Conservation (phyloP, 2,888 invertebrate genomes). For the Brachynemurus nebulosus region DNA sequence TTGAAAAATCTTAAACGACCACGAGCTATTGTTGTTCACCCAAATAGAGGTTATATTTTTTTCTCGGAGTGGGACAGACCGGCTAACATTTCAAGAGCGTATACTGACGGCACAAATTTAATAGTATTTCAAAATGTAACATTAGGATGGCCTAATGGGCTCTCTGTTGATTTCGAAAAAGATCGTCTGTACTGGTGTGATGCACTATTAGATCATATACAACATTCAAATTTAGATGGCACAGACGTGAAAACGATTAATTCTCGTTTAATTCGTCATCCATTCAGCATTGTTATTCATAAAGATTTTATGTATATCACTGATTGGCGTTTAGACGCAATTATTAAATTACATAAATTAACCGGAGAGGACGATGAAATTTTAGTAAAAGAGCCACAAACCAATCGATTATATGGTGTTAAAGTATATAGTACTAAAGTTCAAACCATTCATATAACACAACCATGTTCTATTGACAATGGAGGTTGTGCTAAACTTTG, state of each 20-base stretch:
- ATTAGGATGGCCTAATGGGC: constrained; percentile 94
- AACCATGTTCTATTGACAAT: constrained; percentile 74
- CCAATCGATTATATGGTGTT: constrained; percentile 81
- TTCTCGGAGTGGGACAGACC: constrained; percentile 95
- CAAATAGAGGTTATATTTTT: constrained; percentile 85
- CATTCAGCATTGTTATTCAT: constrained; percentile 84
- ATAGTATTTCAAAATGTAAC: constrained; percentile 81
- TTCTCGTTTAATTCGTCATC: constrained; percentile 73
- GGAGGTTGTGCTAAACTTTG: constrained; percentile 93
- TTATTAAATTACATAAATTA: constrained; percentile 76
- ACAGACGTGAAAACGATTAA: constrained; percentile 81
- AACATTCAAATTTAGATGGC: constrained; percentile 84
- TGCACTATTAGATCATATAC: constrained; percentile 88
- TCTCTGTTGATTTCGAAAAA: constrained; percentile 79
- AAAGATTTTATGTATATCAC: constrained; percentile 91
- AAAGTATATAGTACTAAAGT: constrained; percentile 67
- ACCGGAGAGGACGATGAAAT: constrained; percentile 80
- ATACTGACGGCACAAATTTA: constrained; percentile 77
- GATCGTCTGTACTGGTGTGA: constrained; percentile 96
- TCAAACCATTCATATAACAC: constrained; percentile 50
- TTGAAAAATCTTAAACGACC: constrained; percentile 83
- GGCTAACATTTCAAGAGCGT: constrained; percentile 88
- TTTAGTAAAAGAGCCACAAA: constrained; percentile 76
- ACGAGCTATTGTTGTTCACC: constrained; percentile 92
- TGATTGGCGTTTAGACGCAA: constrained; percentile 93